Evolutionary conservation across 2,888 invertebrate species (phyloP).

Genomic region (Eumacrocentrus americanus): DNA sequence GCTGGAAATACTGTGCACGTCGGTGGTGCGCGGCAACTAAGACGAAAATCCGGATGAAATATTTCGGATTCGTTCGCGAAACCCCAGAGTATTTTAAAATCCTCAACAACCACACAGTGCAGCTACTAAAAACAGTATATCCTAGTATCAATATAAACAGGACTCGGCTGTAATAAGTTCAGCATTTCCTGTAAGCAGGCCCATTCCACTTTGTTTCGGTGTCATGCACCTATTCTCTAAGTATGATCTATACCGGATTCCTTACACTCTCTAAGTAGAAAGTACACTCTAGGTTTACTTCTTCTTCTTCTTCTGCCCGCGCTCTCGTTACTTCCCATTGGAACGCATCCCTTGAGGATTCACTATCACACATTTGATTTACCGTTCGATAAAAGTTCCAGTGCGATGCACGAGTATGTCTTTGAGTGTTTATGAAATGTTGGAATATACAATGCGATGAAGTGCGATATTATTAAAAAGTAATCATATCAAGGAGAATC

Average conservation of each 20-base stretch:
- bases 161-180: no score
- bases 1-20: background rate
- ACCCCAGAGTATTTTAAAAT: background rate
- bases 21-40: background rate
- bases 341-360: background rate
- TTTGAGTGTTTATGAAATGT: background rate
- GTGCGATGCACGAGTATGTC: background rate
- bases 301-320: background rate
- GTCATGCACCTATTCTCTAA: background rate
- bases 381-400: background rate
- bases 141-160: background rate
- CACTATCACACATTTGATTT: background rate
- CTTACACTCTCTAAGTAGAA: no score
- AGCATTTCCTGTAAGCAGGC: background rate
- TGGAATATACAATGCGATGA: no score
- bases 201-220: background rate
- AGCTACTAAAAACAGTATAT: no score
- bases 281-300: no score
- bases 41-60: background rate
- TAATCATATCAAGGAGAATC: no score
- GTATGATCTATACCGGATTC: no score
- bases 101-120: background rate
- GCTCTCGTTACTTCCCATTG: background rate
- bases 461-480: no score
- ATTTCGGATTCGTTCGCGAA: background rate